Evolutionary conservation across 2,888 invertebrate genomes (phyloP).

Genomic region (Ormyrus thymus): DNA sequence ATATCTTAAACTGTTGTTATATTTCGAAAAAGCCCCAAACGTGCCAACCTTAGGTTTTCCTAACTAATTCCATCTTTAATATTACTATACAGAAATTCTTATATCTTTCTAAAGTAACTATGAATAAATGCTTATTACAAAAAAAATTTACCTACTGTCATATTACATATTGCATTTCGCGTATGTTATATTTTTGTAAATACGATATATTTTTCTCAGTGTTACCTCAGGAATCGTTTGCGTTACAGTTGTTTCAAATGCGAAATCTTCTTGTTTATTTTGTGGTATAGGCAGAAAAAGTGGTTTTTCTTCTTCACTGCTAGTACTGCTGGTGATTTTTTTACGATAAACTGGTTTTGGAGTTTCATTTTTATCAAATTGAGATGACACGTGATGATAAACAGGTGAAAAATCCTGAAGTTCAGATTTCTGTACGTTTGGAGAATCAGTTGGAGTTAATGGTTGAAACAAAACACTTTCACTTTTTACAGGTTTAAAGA

Average conservation of each 20-base stretch:
- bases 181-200: neutral
- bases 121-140: no score
- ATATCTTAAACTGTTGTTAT: no score
- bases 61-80: no score
- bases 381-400: slow-evolving; percentile 57
- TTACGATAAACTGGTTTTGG: slow-evolving; percentile 48
- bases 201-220: slow-evolving; percentile 15
- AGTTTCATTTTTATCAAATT: slow-evolving; percentile 57
- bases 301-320: slow-evolving; percentile 48
- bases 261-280: slow-evolving; percentile 62
- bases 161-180: no score
- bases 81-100: no score
- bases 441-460: slow-evolving; percentile 58
- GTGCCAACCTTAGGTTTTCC: no score
- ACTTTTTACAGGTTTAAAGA: slow-evolving; percentile 61
- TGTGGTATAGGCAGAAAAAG: slow-evolving; percentile 61
- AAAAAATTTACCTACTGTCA: no score
- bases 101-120: no score
- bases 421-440: slow-evolving; percentile 57
- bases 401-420: slow-evolving; percentile 61
- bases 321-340: neutral
- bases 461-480: slow-evolving; percentile 60
- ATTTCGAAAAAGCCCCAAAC: no score
- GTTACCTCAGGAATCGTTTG: slow-evolving; percentile 60
- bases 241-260: slow-evolving; percentile 57